Evolutionary conservation across 2,113 vertebrate genomes (phyloP).

Genomic region (Hippocampus comes): DNA sequence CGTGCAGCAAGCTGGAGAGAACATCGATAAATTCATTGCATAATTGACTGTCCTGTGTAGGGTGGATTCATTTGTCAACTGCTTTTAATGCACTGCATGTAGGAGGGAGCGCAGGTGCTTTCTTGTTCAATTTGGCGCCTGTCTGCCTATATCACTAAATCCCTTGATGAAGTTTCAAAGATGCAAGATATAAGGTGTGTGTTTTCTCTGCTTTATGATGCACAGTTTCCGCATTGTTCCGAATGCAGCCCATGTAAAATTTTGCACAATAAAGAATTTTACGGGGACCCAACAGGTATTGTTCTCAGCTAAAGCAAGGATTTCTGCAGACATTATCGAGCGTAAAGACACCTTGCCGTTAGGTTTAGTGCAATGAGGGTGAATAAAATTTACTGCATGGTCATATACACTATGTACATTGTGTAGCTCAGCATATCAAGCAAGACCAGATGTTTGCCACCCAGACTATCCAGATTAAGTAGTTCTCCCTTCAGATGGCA

Average conservation of each 20-base stretch:
- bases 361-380: slow-evolving; percentile 33
- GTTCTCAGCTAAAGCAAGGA: slow-evolving; percentile 29
- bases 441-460: no score
- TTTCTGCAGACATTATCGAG: slow-evolving; percentile 30
- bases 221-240: slow-evolving; percentile 14
- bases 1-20: slow-evolving; percentile 28
- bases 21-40: slow-evolving; percentile 60
- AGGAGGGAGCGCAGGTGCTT: slow-evolving; percentile 4
- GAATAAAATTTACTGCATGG: background rate
- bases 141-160: background rate
- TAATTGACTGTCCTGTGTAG: slow-evolving; percentile 47
- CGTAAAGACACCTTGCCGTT: slow-evolving; percentile 21
- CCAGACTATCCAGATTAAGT: no score
- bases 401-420: background rate
- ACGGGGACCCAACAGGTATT: slow-evolving; percentile 43
- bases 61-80: slow-evolving; percentile 28
- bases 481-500: no score
- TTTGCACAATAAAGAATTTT: slow-evolving; percentile 15
- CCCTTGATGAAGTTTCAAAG: background rate
- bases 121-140: slow-evolving; percentile 7
- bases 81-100: slow-evolving; percentile 27
- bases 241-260: slow-evolving; percentile 38
- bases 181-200: background rate
- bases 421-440: no score
- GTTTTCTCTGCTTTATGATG: slow-evolving; percentile 12